Evolutionary conservation across 1,140 invertebrate genomes (phyloP).

Genomic region (Telenomus remus): DNA sequence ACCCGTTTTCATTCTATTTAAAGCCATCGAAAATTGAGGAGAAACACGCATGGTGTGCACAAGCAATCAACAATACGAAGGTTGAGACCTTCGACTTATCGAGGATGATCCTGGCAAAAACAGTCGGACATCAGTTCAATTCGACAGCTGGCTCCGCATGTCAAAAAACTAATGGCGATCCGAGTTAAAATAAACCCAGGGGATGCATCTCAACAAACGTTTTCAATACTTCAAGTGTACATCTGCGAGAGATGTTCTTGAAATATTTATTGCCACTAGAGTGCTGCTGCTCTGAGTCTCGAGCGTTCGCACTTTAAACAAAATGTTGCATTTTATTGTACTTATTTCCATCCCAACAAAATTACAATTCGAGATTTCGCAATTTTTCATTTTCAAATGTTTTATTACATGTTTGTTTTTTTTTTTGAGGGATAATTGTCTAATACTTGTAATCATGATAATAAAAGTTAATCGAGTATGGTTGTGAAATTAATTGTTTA

Average conservation of each 20-base stretch:
- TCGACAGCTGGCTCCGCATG: constrained; percentile 18
- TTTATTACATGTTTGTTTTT: too few relatives aligned
- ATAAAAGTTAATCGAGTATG: too few relatives aligned
- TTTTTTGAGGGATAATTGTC: too few relatives aligned
- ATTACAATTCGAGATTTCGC: too few relatives aligned
- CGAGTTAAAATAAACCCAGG: constrained; percentile 43
- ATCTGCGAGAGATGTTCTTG: constrained; percentile 36
- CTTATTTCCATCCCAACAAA: too few relatives aligned
- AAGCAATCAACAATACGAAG: constrained; percentile 8
- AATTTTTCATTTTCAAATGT: not conserved
- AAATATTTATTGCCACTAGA: constrained; percentile 44
- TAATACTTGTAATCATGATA: too few relatives aligned
- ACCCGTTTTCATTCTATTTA: constrained; percentile 46
- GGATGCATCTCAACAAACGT: constrained; percentile 23
- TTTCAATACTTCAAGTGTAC: constrained; percentile 24
- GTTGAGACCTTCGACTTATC: too few relatives aligned
- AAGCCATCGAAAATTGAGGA: constrained; percentile 25
- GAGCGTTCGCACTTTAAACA: not conserved
- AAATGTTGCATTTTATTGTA: constrained; percentile 3
- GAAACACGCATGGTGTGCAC: constrained; percentile 16
- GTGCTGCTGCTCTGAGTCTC: constrained; percentile 4
- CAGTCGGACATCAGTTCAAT: constrained; percentile 9
- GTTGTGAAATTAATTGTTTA: too few relatives aligned
- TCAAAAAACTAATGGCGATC: constrained; percentile 13
- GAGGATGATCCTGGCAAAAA: too few relatives aligned